These are phyloP conservation scores for Diarsia mendica DNA, from an alignment of 2,888 invertebrate genomes.

Conservation along the genomic window DNA sequence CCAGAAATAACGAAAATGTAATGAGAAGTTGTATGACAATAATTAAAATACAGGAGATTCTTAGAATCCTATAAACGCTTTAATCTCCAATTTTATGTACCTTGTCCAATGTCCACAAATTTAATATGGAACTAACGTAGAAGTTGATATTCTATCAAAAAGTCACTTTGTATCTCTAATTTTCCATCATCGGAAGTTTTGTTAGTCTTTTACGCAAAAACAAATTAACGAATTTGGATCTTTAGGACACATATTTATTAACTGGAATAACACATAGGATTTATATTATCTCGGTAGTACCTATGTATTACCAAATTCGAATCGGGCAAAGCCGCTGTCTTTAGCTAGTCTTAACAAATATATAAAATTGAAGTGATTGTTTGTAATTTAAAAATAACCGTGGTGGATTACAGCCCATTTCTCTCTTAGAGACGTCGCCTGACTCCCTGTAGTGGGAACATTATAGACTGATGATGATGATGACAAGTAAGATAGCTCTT, in stretches of 20 bases:
- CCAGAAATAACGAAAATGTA: not conserved
- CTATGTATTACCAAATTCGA: not conserved
- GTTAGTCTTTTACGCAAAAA: not conserved
- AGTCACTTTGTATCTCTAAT: not conserved
- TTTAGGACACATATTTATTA: not conserved
- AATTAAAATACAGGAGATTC: conserved; percentile 9
- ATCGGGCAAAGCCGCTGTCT: not conserved
- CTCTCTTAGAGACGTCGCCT: too few species aligned
- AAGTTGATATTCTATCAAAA: not conserved
- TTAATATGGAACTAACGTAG: not conserved
- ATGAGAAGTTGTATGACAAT: not conserved
- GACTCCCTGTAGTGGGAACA: too few species aligned
- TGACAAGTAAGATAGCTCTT: too few species aligned
- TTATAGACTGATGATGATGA: too few species aligned
- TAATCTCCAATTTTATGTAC: not conserved
- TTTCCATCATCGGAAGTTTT: not conserved
- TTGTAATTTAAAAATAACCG: too few species aligned
- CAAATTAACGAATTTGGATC: not conserved
- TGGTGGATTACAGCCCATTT: too few species aligned
- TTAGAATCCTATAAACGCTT: not conserved
- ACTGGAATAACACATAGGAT: not conserved
- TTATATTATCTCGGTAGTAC: not conserved
- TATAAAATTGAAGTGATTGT: too few species aligned
- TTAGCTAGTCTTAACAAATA: too few species aligned
- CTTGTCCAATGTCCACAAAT: not conserved